phyloP scores from a whole-genome alignment of 2,888 invertebrate genomes.

The Thalpophila matura region DNA sequence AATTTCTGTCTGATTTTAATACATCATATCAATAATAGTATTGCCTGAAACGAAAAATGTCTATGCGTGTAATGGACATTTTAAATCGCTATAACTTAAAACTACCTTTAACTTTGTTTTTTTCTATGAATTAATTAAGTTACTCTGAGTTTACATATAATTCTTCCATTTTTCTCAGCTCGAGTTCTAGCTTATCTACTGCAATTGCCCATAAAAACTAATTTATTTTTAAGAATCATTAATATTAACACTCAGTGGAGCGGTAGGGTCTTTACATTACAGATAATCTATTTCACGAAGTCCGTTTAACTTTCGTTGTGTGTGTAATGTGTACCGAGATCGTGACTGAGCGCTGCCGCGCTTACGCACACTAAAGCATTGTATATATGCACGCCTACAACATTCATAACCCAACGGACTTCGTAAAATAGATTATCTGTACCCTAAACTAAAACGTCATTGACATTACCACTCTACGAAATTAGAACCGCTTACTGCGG shows the following conservation, averaged over 20 bases:
- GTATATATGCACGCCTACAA: too few relatives aligned
- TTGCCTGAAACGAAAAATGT: slow-evolving; percentile 2
- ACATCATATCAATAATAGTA: not conserved
- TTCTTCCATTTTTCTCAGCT: not conserved
- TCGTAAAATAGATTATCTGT: not conserved
- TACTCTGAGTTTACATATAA: slow-evolving; percentile 1
- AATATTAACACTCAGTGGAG: not conserved
- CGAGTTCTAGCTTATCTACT: not conserved
- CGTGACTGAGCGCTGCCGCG: too few relatives aligned
- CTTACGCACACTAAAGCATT: too few relatives aligned
- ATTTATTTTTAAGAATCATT: not conserved
- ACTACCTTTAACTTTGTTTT: not conserved
- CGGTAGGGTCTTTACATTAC: not conserved
- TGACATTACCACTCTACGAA: not conserved
- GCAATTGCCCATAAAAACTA: not conserved
- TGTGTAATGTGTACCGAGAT: too few relatives aligned
- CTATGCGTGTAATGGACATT: not conserved
- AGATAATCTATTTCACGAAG: too few relatives aligned
- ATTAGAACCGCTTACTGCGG: slow-evolving; percentile 2
- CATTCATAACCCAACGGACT: too few relatives aligned
- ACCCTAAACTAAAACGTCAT: not conserved
- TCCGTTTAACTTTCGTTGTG: too few relatives aligned
- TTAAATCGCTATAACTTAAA: not conserved
- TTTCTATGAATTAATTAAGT: not conserved
- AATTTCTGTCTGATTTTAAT: not conserved